phyloP scores from a whole-genome alignment of 2,113 vertebrate genomes.

The Sminthopsis crassicaudata region DNA sequence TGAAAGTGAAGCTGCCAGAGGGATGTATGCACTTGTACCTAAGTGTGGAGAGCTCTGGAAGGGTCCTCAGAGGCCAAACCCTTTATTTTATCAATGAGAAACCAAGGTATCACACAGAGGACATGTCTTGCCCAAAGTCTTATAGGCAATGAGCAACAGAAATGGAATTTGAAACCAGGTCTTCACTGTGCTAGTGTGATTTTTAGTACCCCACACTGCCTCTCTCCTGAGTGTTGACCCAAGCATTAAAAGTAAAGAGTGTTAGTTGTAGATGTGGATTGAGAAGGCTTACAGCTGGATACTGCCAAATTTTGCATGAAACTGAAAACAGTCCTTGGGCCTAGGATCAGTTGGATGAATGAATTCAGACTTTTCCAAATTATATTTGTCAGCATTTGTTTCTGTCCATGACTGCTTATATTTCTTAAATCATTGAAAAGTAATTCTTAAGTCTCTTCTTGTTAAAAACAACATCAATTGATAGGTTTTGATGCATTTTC shows the following conservation, averaged over 20 bases:
- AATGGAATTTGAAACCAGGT: not conserved
- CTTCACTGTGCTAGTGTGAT: not conserved
- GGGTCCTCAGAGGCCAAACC: not conserved
- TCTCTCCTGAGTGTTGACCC: not conserved
- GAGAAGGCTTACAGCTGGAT: not conserved
- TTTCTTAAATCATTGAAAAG: conserved; percentile 15
- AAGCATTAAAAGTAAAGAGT: not conserved
- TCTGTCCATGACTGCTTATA: not conserved
- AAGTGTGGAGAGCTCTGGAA: not conserved
- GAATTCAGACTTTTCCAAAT: not conserved
- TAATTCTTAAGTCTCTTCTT: conserved; percentile 9
- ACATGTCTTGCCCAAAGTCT: not conserved
- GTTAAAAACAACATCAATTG: conserved; percentile 14
- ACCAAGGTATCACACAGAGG: not conserved
- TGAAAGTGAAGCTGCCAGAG: not conserved
- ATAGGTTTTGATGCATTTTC: not conserved
- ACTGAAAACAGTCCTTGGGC: not conserved
- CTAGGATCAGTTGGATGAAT: not conserved
- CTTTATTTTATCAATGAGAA: not conserved
- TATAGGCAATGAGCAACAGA: not conserved
- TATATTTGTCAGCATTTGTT: conserved; percentile 29
- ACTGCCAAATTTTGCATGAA: not conserved
- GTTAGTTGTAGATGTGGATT: not conserved
- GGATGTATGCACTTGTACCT: not conserved
- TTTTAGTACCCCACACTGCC: not conserved